Percentiles rank a stretch among this genome's conserved stretches.
These are phyloP conservation scores for Drosophila equinoxialis DNA, from an alignment of 1,140 invertebrate genomes.

Conservation along the genomic window DNA sequence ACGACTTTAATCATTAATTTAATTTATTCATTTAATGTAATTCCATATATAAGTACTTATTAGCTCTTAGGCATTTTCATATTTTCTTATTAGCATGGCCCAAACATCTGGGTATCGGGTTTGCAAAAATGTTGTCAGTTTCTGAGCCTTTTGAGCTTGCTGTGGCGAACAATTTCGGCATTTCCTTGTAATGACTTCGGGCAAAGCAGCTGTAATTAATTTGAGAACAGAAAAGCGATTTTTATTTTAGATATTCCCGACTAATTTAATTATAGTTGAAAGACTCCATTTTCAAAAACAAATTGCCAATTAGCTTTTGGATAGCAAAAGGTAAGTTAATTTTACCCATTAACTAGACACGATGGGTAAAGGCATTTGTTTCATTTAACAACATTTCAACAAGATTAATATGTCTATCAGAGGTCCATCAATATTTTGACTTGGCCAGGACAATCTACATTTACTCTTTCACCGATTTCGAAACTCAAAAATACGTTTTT, in stretches of 20 bases:
- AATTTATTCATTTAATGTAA: slow-evolving; percentile 18
- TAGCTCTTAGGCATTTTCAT: slow-evolving; percentile 65
- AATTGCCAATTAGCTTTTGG: too few species aligned
- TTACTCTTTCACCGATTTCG: too few species aligned
- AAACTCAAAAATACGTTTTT: too few species aligned
- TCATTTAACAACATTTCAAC: too few species aligned
- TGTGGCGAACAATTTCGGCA: slow-evolving; percentile 83
- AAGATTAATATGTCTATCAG: too few species aligned
- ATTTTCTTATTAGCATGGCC: slow-evolving; percentile 84
- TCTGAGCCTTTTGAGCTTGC: slow-evolving; percentile 83
- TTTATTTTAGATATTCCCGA: neutral
- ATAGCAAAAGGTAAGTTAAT: too few species aligned
- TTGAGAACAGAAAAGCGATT: slow-evolving; percentile 15
- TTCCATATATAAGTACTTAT: neutral
- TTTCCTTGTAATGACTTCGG: slow-evolving; percentile 84
- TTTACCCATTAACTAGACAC: too few species aligned
- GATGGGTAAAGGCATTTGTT: too few species aligned
- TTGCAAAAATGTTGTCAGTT: slow-evolving; percentile 83
- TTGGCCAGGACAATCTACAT: too few species aligned
- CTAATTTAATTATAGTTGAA: too few species aligned
- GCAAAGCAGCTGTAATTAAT: slow-evolving; percentile 82
- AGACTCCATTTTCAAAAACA: too few species aligned
- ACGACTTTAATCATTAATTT: slow-evolving; percentile 14
- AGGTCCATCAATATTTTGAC: too few species aligned
- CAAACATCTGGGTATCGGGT: slow-evolving; percentile 84